These are phyloP conservation scores for Polyommatus icarus DNA, from an alignment of 2,888 invertebrate genomes.

Conservation along the genomic window DNA sequence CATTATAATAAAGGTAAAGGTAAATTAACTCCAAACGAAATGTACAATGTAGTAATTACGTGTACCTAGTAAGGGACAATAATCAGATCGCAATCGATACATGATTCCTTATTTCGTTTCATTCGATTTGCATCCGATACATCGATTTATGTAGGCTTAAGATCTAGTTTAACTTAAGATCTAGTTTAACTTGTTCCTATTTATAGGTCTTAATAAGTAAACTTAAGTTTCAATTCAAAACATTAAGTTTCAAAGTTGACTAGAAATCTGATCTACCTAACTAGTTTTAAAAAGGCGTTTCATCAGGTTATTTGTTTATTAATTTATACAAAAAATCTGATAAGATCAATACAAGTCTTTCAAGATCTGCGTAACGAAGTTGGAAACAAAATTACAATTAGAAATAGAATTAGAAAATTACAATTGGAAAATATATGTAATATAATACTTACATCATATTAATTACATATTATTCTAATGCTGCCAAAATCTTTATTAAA, in stretches of 20 bases:
- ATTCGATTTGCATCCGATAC: slow-evolving; percentile 63
- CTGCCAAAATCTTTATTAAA: too few species aligned
- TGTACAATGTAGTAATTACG: slow-evolving; percentile 59
- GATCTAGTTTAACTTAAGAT: neutral
- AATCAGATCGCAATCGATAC: slow-evolving; percentile 65
- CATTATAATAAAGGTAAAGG: neutral
- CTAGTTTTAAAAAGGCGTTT: neutral
- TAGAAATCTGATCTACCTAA: too few species aligned
- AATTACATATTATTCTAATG: too few species aligned
- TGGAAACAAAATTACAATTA: too few species aligned
- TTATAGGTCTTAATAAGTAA: neutral
- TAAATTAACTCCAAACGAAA: neutral
- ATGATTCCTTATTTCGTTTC: slow-evolving; percentile 71
- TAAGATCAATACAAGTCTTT: too few species aligned
- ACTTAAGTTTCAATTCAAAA: neutral
- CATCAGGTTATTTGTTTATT: neutral
- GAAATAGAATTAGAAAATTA: too few species aligned
- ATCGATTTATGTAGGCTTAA: slow-evolving; percentile 33
- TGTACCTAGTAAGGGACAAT: slow-evolving; percentile 71
- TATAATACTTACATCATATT: too few species aligned
- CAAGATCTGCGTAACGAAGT: too few species aligned
- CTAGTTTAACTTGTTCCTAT: neutral
- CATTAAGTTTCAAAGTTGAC: too few species aligned
- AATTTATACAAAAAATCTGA: neutral
- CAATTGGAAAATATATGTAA: too few species aligned